Evolutionary conservation across 2,113 vertebrate species (phyloP).

Genomic region (Chamaea fasciata): DNA sequence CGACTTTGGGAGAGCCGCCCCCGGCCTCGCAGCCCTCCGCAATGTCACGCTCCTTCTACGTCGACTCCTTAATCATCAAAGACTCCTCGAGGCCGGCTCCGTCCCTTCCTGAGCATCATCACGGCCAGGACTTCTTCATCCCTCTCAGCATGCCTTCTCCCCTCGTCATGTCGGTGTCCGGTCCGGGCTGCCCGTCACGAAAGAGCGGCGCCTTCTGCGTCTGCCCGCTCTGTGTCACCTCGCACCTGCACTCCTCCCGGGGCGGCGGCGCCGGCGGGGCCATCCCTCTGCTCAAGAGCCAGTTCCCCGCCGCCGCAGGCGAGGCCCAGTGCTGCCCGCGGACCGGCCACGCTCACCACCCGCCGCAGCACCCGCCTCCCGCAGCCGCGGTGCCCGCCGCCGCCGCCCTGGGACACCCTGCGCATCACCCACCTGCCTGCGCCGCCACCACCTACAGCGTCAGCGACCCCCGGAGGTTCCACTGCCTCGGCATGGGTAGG

Average conservation of each 20-base stretch:
- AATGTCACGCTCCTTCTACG: conserved; percentile 98
- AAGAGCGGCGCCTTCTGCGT: conserved; percentile 93
- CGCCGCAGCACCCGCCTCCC: conserved; percentile 50
- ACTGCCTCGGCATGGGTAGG: conserved; percentile 94
- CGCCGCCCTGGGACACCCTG: conserved; percentile 80
- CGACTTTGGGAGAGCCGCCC: background rate
- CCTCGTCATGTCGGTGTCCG: conserved; percentile 85
- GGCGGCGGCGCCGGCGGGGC: conserved; percentile 68
- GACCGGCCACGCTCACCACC: conserved; percentile 71
- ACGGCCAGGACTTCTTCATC: conserved; percentile 90
- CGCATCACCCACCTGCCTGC: conserved; percentile 89
- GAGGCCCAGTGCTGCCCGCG: conserved; percentile 87
- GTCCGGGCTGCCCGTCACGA: conserved; percentile 86
- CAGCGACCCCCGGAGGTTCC: conserved; percentile 91
- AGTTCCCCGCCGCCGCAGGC: conserved; percentile 76
- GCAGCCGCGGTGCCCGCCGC: conserved; percentile 57
- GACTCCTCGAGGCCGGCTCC: conserved; percentile 84
- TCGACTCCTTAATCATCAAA: conserved; percentile 98
- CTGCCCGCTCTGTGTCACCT: conserved; percentile 93
- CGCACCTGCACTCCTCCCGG: conserved; percentile 88
- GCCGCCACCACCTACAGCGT: conserved; percentile 89
- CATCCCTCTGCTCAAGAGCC: conserved; percentile 87
- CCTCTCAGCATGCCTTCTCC: conserved; percentile 92
- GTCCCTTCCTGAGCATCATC: conserved; percentile 73
- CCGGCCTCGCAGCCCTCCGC: background rate